These are phyloP conservation scores for Momotus momota DNA, from an alignment of 2,797 vertebrate species.

Conservation along the genomic window DNA sequence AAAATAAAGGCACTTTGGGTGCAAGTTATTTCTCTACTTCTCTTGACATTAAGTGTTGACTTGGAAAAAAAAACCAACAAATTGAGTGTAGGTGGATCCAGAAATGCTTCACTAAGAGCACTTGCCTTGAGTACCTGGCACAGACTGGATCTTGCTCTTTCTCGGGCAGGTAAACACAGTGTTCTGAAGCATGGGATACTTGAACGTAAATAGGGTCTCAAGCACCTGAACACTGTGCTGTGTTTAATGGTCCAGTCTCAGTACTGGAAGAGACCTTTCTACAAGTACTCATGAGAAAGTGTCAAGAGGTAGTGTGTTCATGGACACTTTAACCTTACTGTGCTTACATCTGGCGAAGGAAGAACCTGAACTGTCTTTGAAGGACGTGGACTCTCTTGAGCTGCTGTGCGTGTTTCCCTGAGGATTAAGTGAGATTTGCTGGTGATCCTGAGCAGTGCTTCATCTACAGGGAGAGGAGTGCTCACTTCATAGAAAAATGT, in stretches of 20 bases:
- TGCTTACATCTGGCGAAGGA: not conserved
- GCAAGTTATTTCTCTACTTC: not conserved
- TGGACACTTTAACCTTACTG: not conserved
- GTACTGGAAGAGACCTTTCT: not conserved
- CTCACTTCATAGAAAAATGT: not conserved
- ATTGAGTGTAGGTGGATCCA: not conserved
- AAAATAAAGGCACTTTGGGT: not conserved
- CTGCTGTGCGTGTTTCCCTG: not conserved
- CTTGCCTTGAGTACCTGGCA: not conserved
- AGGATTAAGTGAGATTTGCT: not conserved
- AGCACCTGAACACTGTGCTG: not conserved
- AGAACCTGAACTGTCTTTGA: not conserved
- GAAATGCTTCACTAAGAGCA: not conserved
- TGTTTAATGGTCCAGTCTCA: fast-evolving
- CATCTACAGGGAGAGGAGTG: not conserved
- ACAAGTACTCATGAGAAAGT: fast-evolving
- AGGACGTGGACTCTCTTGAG: not conserved
- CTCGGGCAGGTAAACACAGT: not conserved
- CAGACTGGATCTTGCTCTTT: not conserved
- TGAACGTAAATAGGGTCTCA: not conserved
- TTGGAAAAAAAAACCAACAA: not conserved
- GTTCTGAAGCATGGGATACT: not conserved
- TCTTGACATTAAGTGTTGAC: not conserved
- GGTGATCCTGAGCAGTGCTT: not conserved
- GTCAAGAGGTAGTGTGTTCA: not conserved